Evolutionary conservation across 2,797 vertebrate species (phyloP), one percentile per base, ranked within the genome.

Genomic region (Sternarchorhynchus goeldii): DNA sequence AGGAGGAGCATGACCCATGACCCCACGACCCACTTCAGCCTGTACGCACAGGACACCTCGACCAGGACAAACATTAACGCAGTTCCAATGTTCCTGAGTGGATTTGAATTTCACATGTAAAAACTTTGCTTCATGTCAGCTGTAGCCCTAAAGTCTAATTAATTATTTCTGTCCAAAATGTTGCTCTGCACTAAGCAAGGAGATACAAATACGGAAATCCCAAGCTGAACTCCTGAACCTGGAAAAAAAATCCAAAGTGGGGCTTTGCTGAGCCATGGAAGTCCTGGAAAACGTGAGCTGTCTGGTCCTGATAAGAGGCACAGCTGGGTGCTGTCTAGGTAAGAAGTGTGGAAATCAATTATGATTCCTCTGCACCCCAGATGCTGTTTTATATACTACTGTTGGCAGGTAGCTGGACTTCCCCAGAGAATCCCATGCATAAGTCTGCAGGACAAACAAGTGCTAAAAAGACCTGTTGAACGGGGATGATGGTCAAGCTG

Each of bases 341-440:
- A 86, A 82, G 77, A 83, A 60, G 80, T 87, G 84, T 77, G 80
- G 77, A 81, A 86, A 82, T 88, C 84, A 81, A 84, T 91, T 86
- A 83, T 41, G 79, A 66, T 69, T 73, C 17, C 55, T 58, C 63
- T 76, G 82, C 72, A 80, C 80, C 59, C 56, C 84, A 81, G 86
- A 86, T 86, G 70, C 63, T 57, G 63, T 76, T 87, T 55, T 75
- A 76, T 76, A 73, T 84, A 74, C 78, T 68, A 36, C 75, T 58
- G 74, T 21, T 82, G 79, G 82, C 86, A 82, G 62, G 45, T 62
- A 29, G 34, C 80, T 63, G 18, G 68, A 31, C 50, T 78, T 76
- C 84, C 78, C 65, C 79, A 81, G 75, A 10, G 34, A 41, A n/a
- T 77, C 59, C 69, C 69, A 55, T 79, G 83, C 66, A 80, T 69